Evolutionary conservation across 2,113 vertebrate genomes (phyloP), one percentile per base, ranked within the genome.

Genomic region (Paralichthys olivaceus): DNA sequence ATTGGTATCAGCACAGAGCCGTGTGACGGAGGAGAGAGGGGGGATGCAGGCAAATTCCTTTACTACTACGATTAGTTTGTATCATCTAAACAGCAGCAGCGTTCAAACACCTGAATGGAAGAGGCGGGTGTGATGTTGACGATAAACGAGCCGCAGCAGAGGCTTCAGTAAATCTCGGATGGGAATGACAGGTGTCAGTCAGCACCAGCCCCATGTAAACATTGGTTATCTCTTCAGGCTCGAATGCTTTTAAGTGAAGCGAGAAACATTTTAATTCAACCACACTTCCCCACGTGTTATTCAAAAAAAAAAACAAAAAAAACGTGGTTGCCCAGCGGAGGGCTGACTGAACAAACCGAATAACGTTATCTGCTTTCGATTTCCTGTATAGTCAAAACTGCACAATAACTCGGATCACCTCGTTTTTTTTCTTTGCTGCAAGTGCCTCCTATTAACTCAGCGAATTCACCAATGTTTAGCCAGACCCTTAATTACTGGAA

Each of bases 151-250:
- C 8, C 55, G 26, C 23, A 19, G 19, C 1, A 6, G 23, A 26
- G 13, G 45, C 7, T 58, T 53, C 53, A 57, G 7, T 3, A 74
- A 72, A 49, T 8, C 45, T 5, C 5, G 57, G 40, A 72, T 4
- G 2, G 4, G 56, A 69, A 75, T 86, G 90, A 83, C 90, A 92
- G 88, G 80, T 90, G 89, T 91, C 87, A 74, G 60, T 88, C 81
- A 69, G 8, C n/a, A 59, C 25, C 23, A 23, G 57, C 65, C 34
- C 23, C 51, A 19, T 73, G 71, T 28, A 63, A 62, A 71, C 74
- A 62, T 15, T 23, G 14, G 23, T 3, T 34, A 14, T 19, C 15
- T 20, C 9, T 19, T 6, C 49, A 15, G 19, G 45, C 45, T 19
- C 7, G 11, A 13, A 20, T 7, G 45, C 45, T 2, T 17, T 49